Evolutionary conservation across 2,113 vertebrate genomes (phyloP), one percentile per base, ranked within the genome.

Genomic region (Gopherus flavomarginatus): DNA sequence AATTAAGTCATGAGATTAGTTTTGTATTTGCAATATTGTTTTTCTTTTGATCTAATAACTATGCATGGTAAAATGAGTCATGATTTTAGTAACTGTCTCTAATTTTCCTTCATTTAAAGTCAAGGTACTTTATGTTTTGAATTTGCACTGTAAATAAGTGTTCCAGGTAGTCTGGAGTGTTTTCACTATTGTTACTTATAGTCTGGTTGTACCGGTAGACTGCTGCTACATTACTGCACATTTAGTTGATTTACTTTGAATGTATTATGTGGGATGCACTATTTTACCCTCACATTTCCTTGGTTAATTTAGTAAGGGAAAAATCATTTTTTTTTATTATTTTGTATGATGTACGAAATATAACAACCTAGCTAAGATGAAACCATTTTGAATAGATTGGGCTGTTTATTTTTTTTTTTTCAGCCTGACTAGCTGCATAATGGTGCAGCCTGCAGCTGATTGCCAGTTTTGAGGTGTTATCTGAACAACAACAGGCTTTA

Each of bases 391-490:
- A 90, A 42, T 19, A 78, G 88, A 52, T 50, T 62, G 54, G 87
- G 86, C 91, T 92, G 89, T 80, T 90, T 49, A 29, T 83, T 88
- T 81, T 56, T 84, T 19, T 16, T 38, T 42, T 81, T 42, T 44
- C 38, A 65, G 57, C 80, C 72, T 95, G 90, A 83, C 85, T 80
- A 94, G 50, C 87, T 90, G 38, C 0, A 1, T 49, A 87, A 83
- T 97, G 93, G 90, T 77, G 96, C 91, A 97, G 86, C 53, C 96
- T 82, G 42, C 85, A 97, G 93, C 84, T 96, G 90, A 89, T 89
- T 97, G 93, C 57, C 81, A 94, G 91, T 94, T 98, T 94, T 54
- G 94, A 98, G 96, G 95, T 97, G 95, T 97, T 97, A 97, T 97
- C 97, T 94, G 96, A 93, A 96, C 96, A 95, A 2, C 81, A 97